phyloP scores from a whole-genome alignment of 2,888 invertebrate species.

The Apodemia duryi region DNA sequence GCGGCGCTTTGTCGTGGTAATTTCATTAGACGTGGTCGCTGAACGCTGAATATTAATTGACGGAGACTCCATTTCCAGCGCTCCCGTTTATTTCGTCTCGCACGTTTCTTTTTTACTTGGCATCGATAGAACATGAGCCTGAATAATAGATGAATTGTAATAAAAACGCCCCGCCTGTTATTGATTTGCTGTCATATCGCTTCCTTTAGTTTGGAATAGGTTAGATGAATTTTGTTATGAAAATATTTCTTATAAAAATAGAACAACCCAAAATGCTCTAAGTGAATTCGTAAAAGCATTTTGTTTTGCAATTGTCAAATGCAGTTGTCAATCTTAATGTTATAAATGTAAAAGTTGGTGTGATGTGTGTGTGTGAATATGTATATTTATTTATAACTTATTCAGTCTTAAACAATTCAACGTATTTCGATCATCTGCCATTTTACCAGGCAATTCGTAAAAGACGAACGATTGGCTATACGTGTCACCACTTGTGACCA shows the following conservation, averaged over 20 bases:
- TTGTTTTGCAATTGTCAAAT: not conserved
- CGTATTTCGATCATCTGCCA: too few relatives aligned
- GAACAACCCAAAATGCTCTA: not conserved
- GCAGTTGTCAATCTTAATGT: not conserved
- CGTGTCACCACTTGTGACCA: too few relatives aligned
- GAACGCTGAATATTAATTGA: constrained; percentile 64
- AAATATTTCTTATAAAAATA: not conserved
- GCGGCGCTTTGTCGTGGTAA: constrained; percentile 70
- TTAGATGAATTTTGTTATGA: not conserved
- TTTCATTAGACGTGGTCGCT: constrained; percentile 65
- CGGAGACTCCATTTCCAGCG: constrained; percentile 42
- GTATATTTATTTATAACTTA: too few relatives aligned
- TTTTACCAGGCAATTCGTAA: too few relatives aligned
- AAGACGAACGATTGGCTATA: too few relatives aligned
- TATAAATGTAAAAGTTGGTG: not conserved
- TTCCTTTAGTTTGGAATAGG: not conserved
- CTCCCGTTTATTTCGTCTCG: constrained; percentile 40
- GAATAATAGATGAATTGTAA: constrained; percentile 9
- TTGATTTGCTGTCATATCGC: constrained; percentile 5
- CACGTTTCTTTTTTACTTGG: constrained; percentile 2
- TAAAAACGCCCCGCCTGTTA: not conserved
- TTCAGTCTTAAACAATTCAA: too few relatives aligned
- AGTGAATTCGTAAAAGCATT: not conserved
- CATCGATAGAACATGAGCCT: not conserved
- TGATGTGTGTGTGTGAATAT: not conserved